Evolutionary conservation across 1,140 invertebrate species (phyloP), one percentile per base, ranked within the genome.

Genomic region (Arctopsyche grandis): DNA sequence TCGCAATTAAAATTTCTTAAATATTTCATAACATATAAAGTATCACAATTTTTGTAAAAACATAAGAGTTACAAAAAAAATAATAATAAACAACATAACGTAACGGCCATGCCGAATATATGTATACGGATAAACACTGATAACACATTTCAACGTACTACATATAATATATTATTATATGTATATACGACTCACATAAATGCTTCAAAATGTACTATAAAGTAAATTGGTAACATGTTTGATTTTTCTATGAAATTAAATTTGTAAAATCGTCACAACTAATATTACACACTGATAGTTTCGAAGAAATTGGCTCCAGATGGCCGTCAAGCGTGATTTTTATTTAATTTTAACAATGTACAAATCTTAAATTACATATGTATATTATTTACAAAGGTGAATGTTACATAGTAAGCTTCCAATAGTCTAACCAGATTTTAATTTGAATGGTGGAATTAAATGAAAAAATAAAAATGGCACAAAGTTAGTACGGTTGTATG

Each of bases 321-420:
- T 38, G 29, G 16, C 48, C 48, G 16, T 52, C 48, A 52, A 52
- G 48, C 48, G 16, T 14, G 48, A 52, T 52, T 52, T 52, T 38
- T 4, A 4, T 38, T 38, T 38, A 4, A 52, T 14, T 52, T 14
- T 12, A 52, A 5, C 69, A 70, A 70, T 70, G 26, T 29, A 43
- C 43, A 70, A 29, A 70, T 16, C 69, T 70, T 43, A 16, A 29
- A 16, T 66, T 66, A 66, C 22, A 66, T 12, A 66, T 66, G 63
- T 70, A 70, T 44, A 70, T 70, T 70, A 70, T 44, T 26, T 19
- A 26, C 43, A 43, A 70, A 43, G 26, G 69, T 70, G 26, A 70
- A 63, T 16, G 19, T 69, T 69, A 69, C 19, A 69, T 69, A 16
- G 14, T 24, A 69, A 26, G 63, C 63, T 52, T 52, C 12, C 10